phyloP scores from a whole-genome alignment of 1,140 invertebrate species.

The Eupristina koningsbergeri region DNA sequence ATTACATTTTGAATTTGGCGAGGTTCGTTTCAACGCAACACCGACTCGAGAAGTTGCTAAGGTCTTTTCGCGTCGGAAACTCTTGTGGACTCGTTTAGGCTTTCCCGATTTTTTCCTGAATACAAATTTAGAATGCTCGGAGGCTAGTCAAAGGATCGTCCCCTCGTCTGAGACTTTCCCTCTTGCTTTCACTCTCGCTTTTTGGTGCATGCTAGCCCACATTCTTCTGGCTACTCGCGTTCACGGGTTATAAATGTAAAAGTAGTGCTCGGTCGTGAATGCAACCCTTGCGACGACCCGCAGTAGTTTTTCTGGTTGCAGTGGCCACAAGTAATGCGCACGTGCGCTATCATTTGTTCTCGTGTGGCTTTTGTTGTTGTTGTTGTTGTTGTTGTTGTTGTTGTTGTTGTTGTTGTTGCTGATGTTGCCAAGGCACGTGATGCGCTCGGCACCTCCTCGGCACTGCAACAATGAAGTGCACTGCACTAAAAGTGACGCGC shows the following conservation, averaged over 20 bases:
- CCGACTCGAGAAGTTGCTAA: not conserved
- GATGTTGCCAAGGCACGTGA: no score
- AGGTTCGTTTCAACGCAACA: not conserved
- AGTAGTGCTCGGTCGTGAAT: not conserved
- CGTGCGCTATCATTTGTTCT: conserved; percentile 27
- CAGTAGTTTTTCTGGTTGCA: no score
- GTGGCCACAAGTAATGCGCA: not conserved
- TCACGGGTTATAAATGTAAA: not conserved
- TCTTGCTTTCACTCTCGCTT: conserved; percentile 33
- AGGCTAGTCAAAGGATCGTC: not conserved
- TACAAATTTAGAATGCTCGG: not conserved
- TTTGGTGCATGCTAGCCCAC: conserved; percentile 8
- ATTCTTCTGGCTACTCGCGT: not conserved
- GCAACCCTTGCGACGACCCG: not conserved
- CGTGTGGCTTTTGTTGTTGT: not conserved
- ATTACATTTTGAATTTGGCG: not conserved
- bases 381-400: no score
- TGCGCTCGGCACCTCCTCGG: no score
- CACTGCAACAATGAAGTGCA: not conserved
- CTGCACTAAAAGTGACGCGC: not conserved
- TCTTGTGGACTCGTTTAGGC: not conserved
- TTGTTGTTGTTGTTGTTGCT: no score
- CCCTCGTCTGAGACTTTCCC: conserved; percentile 7
- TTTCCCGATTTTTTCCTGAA: not conserved
- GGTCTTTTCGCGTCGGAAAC: not conserved